Evolutionary conservation across 1,140 invertebrate genomes (phyloP), one percentile per base, ranked within the genome.

Genomic region (Gonatopus flavifemur): DNA sequence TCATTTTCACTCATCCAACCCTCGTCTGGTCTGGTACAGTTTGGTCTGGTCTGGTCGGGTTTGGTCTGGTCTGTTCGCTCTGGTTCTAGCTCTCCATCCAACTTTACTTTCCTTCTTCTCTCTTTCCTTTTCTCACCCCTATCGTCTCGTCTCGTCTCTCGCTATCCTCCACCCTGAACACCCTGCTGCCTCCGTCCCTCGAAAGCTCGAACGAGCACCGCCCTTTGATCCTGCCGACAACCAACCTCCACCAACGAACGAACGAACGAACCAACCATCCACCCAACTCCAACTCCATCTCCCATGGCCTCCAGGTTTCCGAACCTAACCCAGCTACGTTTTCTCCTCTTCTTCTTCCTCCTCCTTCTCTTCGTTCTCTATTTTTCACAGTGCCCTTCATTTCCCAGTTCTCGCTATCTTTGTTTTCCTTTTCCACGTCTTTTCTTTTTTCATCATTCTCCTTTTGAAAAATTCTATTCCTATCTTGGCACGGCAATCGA

Each of bases 151-250:
- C 28, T 15, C 19, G 25, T 33, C 16, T 16, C 31, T 21, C 21
- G 7, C 4, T n/a, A 24, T 20, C 18, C 24, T 46, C 38, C n/a
- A 35, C 20, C 12, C 37, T 28, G 33, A 35, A 48, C 54, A 42
- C 43, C 47, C 25, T 21, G 18, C 31, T 12, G 37, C 47, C 39
- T 59, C 16, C 21, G 22, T n/a, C 35, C 12, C 31, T 20, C 25
- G 28, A 40, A 64, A 68, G 51, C 66, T 72, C 64, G 61, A 65
- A 66, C 69, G 66, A 70, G 59, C 60, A 60, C 61, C 66, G 69
- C 64, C 75, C 76, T 77, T 77, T 77, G 74, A 76, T 78, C 73
- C 68, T 74, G 66, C 74, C 74, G 73, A 72, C 72, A 66, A 55
- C 66, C 67, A 72, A 74, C 74, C 74, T 67, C 64, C 61, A 59